Percentiles rank a stretch among this genome's conserved stretches.
Evolutionary conservation across 2,888 invertebrate species (phyloP).

Genomic region (Tholera decimalis): DNA sequence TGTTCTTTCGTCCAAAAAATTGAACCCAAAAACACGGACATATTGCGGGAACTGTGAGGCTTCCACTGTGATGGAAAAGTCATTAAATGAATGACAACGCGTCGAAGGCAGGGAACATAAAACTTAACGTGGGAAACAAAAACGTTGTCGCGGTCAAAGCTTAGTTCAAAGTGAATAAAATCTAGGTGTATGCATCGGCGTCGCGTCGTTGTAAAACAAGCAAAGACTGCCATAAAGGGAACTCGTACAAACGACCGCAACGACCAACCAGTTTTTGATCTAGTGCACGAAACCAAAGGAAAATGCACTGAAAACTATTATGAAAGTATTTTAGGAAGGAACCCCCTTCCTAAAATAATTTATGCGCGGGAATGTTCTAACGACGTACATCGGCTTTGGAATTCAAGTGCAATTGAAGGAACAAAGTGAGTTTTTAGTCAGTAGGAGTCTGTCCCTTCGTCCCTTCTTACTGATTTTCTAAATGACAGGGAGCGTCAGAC

Average conservation of each 20-base stretch:
- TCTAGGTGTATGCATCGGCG: neutral
- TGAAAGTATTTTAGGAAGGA: neutral
- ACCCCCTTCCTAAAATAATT: too few species aligned
- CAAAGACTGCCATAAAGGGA: slow-evolving; percentile 38
- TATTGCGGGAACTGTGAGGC: neutral
- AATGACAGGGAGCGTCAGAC: too few species aligned
- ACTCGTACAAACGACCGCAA: slow-evolving; percentile 33
- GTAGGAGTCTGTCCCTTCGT: too few species aligned
- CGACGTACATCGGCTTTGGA: too few species aligned
- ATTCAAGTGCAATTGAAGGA: too few species aligned
- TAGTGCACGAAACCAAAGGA: slow-evolving; percentile 51
- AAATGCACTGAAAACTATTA: neutral
- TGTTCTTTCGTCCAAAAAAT: slow-evolving; percentile 21
- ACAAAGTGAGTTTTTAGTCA: too few species aligned
- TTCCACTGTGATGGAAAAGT: neutral
- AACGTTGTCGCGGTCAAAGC: neutral
- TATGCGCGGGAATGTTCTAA: too few species aligned
- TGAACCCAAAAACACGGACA: neutral
- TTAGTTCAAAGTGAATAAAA: slow-evolving; percentile 28
- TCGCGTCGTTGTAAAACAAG: slow-evolving; percentile 26
- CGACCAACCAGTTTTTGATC: slow-evolving; percentile 58
- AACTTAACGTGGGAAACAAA: slow-evolving; percentile 28
- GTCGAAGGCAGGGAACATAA: slow-evolving; percentile 1
- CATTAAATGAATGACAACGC: slow-evolving; percentile 1
- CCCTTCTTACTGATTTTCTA: too few species aligned